These are phyloP conservation scores for Gymnorhina tibicen DNA, from an alignment of 2,113 vertebrate genomes.

Conservation along the genomic window DNA sequence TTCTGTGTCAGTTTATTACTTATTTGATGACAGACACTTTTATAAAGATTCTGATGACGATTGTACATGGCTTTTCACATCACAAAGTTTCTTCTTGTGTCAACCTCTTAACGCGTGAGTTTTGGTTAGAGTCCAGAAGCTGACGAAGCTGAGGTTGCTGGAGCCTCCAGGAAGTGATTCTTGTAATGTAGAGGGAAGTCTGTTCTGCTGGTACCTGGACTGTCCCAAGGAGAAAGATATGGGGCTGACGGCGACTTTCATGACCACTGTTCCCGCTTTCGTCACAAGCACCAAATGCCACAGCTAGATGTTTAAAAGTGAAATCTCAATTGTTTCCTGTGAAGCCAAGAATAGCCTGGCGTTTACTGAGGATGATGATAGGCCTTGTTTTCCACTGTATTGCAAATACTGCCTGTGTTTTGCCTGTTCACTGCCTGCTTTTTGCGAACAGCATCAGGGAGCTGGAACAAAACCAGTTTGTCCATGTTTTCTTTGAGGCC, in stretches of 20 bases:
- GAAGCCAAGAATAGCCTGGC: neutral
- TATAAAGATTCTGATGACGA: neutral
- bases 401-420: too few species aligned
- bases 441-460: neutral
- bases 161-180: neutral
- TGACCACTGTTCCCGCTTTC: neutral
- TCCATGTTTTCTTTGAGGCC: neutral
- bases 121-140: neutral
- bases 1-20: neutral
- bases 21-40: neutral
- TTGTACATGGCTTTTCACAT: neutral
- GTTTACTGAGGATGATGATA: neutral
- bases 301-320: neutral
- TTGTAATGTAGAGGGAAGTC: neutral
- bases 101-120: neutral
- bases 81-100: neutral
- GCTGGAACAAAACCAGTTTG: neutral
- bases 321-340: neutral
- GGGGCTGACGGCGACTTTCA: neutral
- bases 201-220: neutral
- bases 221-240: neutral
- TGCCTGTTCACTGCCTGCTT: neutral
- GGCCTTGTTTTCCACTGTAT: neutral
- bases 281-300: neutral
- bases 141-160: neutral